These are phyloP conservation scores for Allacma fusca DNA, from an alignment of 2,888 invertebrate genomes.

Conservation along the genomic window DNA sequence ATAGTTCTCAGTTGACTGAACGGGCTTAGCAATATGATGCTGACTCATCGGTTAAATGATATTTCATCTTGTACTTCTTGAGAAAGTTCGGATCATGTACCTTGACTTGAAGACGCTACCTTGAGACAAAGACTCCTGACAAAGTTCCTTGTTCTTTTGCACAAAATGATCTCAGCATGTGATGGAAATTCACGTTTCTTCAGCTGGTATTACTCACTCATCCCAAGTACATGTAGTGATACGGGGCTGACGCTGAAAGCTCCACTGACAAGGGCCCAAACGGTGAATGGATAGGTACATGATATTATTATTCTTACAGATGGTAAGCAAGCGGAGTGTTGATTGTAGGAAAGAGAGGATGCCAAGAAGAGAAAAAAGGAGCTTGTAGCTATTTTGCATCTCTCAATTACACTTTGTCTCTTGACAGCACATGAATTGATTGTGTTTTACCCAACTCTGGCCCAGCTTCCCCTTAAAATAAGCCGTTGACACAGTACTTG, in stretches of 20 bases:
- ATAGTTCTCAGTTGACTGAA: no score
- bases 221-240: neutral
- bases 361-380: slow-evolving; percentile 32
- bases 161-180: neutral
- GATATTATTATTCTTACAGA: neutral
- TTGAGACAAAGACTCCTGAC: neutral
- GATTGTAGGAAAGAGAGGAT: neutral
- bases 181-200: neutral
- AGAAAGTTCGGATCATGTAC: no score
- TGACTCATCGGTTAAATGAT: no score
- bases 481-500: neutral
- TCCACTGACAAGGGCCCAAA: neutral
- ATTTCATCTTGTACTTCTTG: no score
- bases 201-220: neutral
- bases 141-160: neutral
- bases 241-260: neutral
- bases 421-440: slow-evolving; percentile 9
- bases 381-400: slow-evolving; percentile 41
- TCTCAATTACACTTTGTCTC: neutral
- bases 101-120: no score
- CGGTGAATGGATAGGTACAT: neutral
- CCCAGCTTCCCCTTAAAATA: neutral
- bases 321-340: neutral
- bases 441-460: slow-evolving; percentile 1
- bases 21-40: no score